Base-by-base conservation (phyloP, 2,113 vertebrate genomes). In the Alectura lathami region DNA sequence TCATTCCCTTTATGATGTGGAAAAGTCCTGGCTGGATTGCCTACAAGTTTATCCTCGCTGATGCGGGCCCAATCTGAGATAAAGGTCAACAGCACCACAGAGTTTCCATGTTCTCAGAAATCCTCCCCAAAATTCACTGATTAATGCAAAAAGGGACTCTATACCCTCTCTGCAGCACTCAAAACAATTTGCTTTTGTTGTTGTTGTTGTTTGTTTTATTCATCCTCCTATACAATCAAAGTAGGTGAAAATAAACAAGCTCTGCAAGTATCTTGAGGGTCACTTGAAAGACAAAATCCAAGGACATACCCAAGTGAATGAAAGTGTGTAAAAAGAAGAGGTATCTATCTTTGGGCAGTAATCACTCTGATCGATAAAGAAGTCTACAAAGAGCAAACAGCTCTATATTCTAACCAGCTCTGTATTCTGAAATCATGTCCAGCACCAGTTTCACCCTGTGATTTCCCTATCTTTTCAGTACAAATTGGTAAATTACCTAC, bases 11-110 rank as follows among this genome's bases (percentile, higher is more conserved):
- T 83, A 88, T 62, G 56, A 85, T 53, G 70, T 40, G 79, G 85
- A 96, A 95, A 95, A 96, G 86, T 78, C 68, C 82, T 90, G 60
- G 21, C 67, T 93, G 59, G 79, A 85, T 51, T 60, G 59, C 59
- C 82, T 81, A 29, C 42, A 78, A 77, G 43, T n/a, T 77, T 63
- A 57, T 54, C 45, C 64, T 77, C 4, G 3, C 64, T 74, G 64
- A 70, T 32, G 57, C 6, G 3, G 10, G 7, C 11, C n/a, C 4
- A 1, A 56, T 38, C 53, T 30, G n/a, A 86, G 50, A 42, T 26
- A 63, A 83, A 93, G 24, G 13, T 54, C 68, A 89, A 60, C 43
- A 43, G 30, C 56, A 66, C 30, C 67, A n/a, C 1, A 1, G 36
- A 32, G 21, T 83, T 93, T 88, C 51, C 17, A 38, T 3, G 6